These are phyloP conservation scores for Ophioderma brevispina DNA, from an alignment of 35 echinoderm and acorn worm genomes.

Conservation along the genomic window DNA sequence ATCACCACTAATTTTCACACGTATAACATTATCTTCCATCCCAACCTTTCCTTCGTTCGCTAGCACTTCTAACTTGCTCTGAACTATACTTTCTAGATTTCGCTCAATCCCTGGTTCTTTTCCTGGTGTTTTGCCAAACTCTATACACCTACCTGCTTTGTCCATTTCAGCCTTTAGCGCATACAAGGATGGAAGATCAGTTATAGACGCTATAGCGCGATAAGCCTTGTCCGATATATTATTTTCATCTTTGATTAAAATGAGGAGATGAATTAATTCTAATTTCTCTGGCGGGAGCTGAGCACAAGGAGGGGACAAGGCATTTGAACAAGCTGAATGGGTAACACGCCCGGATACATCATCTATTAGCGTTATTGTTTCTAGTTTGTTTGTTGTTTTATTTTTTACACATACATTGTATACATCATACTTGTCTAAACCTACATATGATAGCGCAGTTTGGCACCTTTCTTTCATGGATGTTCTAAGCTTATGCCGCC, in stretches of 20 bases:
- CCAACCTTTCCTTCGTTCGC: background rate
- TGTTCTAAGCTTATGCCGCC: background rate
- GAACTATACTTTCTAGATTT: background rate
- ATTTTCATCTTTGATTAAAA: background rate
- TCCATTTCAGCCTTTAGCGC: background rate
- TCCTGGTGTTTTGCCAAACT: background rate
- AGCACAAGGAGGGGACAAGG: too few relatives aligned
- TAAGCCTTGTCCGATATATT: background rate
- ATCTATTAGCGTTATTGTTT: background rate
- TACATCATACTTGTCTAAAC: background rate
- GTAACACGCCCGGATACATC: background rate
- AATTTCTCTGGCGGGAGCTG: background rate
- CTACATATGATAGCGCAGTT: background rate
- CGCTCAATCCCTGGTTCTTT: background rate
- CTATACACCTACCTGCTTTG: background rate
- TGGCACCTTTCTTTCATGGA: background rate
- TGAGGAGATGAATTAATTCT: background rate
- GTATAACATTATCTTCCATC: background rate
- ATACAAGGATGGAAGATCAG: background rate
- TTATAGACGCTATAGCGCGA: background rate
- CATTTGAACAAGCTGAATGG: background rate
- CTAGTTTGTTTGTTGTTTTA: background rate
- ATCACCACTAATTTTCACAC: conserved; percentile 51
- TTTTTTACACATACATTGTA: background rate
- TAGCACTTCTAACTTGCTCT: background rate